phyloP scores from a whole-genome alignment of 2,113 vertebrate genomes.

The Harpagus bidentatus region DNA sequence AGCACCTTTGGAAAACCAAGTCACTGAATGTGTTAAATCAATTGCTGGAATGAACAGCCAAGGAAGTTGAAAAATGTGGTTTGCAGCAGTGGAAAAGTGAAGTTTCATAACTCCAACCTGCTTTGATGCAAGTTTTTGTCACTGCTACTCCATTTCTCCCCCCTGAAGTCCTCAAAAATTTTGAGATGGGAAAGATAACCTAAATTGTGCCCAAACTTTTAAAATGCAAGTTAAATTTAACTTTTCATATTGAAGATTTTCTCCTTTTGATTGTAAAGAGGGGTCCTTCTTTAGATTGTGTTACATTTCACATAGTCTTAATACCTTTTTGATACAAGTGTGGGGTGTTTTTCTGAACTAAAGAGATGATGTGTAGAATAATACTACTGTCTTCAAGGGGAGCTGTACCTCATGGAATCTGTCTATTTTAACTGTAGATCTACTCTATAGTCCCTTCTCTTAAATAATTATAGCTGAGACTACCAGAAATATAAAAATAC shows the following conservation, averaged over 20 bases:
- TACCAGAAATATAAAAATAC: neutral
- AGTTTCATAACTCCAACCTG: neutral
- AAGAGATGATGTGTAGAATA: neutral
- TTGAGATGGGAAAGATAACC: neutral
- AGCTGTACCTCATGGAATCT: neutral
- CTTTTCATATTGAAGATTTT: neutral
- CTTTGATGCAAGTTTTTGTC: neutral
- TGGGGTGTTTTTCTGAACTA: neutral
- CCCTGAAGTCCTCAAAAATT: neutral
- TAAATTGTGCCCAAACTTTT: neutral
- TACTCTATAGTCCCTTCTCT: neutral
- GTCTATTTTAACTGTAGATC: neutral
- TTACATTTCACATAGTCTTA: neutral
- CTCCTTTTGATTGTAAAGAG: neutral
- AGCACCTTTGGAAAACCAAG: neutral
- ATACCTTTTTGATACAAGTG: neutral
- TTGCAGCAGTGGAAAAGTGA: neutral
- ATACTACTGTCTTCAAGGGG: neutral
- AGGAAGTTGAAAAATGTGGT: neutral
- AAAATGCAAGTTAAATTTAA: neutral
- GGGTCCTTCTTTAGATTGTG: rapidly evolving
- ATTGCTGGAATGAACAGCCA: neutral
- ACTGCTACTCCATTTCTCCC: neutral
- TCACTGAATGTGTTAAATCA: neutral
- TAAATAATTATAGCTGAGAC: neutral